Evolutionary conservation across 2,797 vertebrate species (phyloP).

Genomic region (Vipera latastei): DNA sequence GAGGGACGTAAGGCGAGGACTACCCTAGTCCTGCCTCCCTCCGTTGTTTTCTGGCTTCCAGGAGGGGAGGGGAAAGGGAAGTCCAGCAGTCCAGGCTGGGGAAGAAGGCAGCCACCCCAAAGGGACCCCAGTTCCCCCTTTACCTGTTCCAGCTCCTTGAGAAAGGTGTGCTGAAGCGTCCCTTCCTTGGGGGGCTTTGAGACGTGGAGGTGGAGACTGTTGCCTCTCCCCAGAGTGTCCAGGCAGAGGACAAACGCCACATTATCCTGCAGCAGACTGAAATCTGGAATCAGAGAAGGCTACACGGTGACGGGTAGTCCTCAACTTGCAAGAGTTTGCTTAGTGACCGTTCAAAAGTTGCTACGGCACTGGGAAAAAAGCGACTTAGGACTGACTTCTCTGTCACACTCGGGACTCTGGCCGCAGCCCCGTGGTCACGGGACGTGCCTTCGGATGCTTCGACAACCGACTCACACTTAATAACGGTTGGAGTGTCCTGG

Average conservation of each 20-base stretch:
- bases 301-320: not conserved
- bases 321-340: not conserved
- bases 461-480: not conserved
- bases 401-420: not conserved
- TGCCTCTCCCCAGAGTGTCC: conserved; percentile 88
- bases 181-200: conserved; percentile 97
- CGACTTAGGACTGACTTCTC: too few species aligned
- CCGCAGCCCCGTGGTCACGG: not conserved
- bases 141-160: conserved; percentile 89
- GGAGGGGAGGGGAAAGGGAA: not conserved
- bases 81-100: too few species aligned
- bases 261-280: conserved; percentile 95
- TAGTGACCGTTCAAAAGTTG: not conserved
- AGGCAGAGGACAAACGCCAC: conserved; percentile 96
- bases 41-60: not conserved
- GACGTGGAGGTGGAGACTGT: conserved; percentile 89
- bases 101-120: not conserved
- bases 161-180: conserved; percentile 84
- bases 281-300: conserved; percentile 75
- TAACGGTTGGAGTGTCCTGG: not conserved
- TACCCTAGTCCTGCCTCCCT: not conserved
- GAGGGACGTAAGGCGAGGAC: not conserved
- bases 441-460: not conserved
- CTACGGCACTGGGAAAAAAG: not conserved
- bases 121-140: not conserved